These are phyloP conservation scores for Lysandra coridon DNA, from an alignment of 2,888 invertebrate genomes.

Conservation along the genomic window DNA sequence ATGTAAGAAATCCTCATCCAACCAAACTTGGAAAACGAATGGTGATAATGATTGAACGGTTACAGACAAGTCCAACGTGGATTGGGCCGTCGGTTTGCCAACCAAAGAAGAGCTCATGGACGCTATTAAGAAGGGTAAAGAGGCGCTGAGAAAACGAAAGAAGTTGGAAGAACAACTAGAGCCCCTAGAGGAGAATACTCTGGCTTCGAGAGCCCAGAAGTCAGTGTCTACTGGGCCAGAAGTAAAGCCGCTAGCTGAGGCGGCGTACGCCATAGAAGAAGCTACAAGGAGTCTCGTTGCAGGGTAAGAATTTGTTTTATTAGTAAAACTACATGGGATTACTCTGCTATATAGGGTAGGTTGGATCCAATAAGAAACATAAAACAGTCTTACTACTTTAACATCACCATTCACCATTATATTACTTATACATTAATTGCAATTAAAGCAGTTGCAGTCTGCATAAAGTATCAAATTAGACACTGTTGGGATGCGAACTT, in stretches of 20 bases:
- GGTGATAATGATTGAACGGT: neutral
- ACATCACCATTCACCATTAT: too few relatives aligned
- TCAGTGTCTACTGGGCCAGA: slow-evolving; percentile 82
- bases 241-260: slow-evolving; percentile 82
- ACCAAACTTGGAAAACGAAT: neutral
- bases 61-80: slow-evolving; percentile 51
- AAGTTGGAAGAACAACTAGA: slow-evolving; percentile 73
- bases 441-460: too few relatives aligned
- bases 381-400: too few relatives aligned
- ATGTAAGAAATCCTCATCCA: too few relatives aligned
- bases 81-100: slow-evolving; percentile 53
- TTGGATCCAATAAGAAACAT: too few relatives aligned
- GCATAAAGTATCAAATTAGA: too few relatives aligned
- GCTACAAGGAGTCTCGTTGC: slow-evolving; percentile 82
- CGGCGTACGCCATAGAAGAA: slow-evolving; percentile 84
- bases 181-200: slow-evolving; percentile 77
- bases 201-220: slow-evolving; percentile 85
- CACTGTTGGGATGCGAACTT: too few relatives aligned
- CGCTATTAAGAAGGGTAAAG: slow-evolving; percentile 79
- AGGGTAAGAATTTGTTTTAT: slow-evolving; percentile 57
- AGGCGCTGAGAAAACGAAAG: slow-evolving; percentile 78
- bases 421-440: too few relatives aligned
- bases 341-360: neutral
- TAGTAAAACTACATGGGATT: neutral
- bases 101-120: slow-evolving; percentile 62